Conservation (phyloP, 2,113 vertebrate genomes). For the Limnothrissa miodon region DNA sequence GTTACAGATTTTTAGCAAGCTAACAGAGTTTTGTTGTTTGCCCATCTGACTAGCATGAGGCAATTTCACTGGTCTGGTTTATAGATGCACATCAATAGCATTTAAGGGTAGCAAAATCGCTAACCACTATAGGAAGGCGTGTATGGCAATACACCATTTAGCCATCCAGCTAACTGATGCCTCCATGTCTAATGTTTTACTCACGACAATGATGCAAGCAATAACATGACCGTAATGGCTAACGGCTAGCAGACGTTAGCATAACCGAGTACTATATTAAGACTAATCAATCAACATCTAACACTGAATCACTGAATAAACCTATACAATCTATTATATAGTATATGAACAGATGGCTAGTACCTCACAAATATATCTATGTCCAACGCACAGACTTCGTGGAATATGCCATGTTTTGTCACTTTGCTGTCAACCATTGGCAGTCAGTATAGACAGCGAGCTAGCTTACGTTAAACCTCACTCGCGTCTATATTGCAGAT, state of each 20-base stretch:
- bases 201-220: constrained; percentile 16
- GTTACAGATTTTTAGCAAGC: background rate
- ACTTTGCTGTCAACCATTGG: background rate
- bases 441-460: background rate
- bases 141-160: background rate
- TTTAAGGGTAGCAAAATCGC: background rate
- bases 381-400: background rate
- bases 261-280: background rate
- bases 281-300: background rate
- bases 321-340: background rate
- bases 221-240: constrained; percentile 17
- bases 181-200: background rate
- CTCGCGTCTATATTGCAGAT: background rate
- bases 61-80: background rate
- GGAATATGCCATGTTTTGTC: background rate
- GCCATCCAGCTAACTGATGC: background rate
- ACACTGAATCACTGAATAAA: background rate
- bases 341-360: background rate
- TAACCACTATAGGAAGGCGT: background rate
- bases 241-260: background rate
- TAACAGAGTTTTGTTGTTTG: background rate
- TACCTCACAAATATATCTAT: background rate
- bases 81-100: background rate
- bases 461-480: background rate
- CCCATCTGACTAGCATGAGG: background rate